Evolutionary conservation across 2,113 vertebrate genomes (phyloP), one percentile per base, ranked within the genome.

Genomic region (Brachirus orientalis): DNA sequence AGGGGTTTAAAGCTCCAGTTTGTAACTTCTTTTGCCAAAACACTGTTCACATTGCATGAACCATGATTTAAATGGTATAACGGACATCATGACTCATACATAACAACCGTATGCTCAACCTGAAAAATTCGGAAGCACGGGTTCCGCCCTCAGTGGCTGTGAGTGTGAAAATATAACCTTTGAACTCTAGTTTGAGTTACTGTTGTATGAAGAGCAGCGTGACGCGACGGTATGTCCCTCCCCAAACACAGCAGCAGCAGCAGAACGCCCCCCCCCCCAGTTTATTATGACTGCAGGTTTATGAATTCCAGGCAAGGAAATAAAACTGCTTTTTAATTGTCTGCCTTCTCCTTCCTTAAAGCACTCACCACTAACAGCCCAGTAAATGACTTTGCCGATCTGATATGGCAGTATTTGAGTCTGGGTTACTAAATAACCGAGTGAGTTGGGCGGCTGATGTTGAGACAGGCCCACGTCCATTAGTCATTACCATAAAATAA

Each of bases 401-500:
- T 76, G 75, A 88, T 72, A 82, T 44, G 2, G 41, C 63, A 53
- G 22, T 81, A 87, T 87, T 86, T 91, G 81, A 83, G 53, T 56
- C 68, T 48, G 41, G 61, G 80, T 88, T 90, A 90, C 82, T 90
- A 55, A 87, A 84, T 91, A 86, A 91, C 85, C 43, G 2, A 65
- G 65, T 51, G 52, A 37, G 73, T 79, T 51, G 67, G 64, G 35
- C 64, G 57, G 72, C 55, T 50, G 53, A 44, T 71, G 68, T 56
- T 62, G 9, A 35, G 8, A 43, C 51, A n/a, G 51, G 40, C 53
- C 70, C 51, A 18, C 60, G 69, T 69, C 45, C 45, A 18, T 65
- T 70, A 77, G 50, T 70, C 63, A 58, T 37, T 67, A 69, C 50
- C 56, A 74, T 75, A 68, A 69, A 81, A 60, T 55, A 17, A 53